Percentiles rank a stretch among this genome's conserved stretches.
phyloP scores from a whole-genome alignment of 1,140 invertebrate genomes.

The Zaprionus ghesquierei region DNA sequence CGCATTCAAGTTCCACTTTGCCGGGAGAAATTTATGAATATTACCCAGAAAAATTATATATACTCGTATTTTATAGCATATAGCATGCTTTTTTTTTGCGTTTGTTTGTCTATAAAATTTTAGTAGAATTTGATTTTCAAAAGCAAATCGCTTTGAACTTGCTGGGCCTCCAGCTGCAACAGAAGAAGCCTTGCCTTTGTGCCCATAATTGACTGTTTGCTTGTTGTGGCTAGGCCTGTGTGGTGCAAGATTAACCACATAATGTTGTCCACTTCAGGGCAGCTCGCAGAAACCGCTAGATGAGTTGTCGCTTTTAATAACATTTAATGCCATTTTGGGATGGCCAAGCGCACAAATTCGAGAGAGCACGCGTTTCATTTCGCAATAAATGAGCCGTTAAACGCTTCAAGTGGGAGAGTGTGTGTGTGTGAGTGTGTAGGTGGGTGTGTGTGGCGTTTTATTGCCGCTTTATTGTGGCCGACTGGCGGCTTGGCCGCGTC shows the following conservation, averaged over 20 bases:
- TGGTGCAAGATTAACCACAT: slow-evolving; percentile 69
- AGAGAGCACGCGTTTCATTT: slow-evolving; percentile 27
- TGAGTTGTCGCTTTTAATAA: slow-evolving; percentile 61
- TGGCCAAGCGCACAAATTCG: slow-evolving; percentile 25
- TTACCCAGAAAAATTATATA: not conserved
- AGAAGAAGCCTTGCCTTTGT: not conserved
- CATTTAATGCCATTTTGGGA: slow-evolving; percentile 55
- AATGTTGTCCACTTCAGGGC: slow-evolving; percentile 41
- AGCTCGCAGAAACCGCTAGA: slow-evolving; percentile 5
- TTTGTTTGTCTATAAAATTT: not conserved
- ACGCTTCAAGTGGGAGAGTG: slow-evolving; percentile 57
- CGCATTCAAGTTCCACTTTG: not conserved
- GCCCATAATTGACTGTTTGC: not conserved
- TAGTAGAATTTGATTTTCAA: not conserved
- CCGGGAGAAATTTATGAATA: not conserved
- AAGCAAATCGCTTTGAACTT: not conserved
- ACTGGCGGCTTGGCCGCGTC: slow-evolving; percentile 42
- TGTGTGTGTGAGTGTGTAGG: slow-evolving; percentile 15
- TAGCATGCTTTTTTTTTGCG: not conserved
- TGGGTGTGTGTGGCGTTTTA: slow-evolving; percentile 59
- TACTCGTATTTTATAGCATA: not conserved
- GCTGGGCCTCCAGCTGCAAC: not conserved
- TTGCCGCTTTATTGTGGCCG: slow-evolving; percentile 74
- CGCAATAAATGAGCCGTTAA: slow-evolving; percentile 79
- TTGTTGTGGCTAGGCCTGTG: slow-evolving; percentile 27